These are phyloP conservation scores for Scyliorhinus canicula DNA, from an alignment of 2,797 vertebrate species.

Conservation along the genomic window DNA sequence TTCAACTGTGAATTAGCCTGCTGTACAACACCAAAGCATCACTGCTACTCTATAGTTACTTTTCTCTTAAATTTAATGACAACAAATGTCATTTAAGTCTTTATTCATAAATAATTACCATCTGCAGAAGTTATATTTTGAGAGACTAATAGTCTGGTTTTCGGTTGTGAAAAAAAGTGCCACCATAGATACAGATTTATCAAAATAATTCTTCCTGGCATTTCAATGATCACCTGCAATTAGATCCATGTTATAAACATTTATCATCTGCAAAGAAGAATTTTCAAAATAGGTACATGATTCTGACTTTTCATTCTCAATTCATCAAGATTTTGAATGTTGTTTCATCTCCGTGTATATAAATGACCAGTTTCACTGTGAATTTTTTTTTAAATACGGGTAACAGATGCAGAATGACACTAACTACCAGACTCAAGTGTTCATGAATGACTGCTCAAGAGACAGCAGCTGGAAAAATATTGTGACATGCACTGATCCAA, in stretches of 20 bases:
- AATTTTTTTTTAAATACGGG: not conserved
- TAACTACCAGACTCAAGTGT: slow-evolving; percentile 21
- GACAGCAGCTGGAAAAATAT: not conserved
- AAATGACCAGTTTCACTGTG: slow-evolving; percentile 4
- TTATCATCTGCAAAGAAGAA: not conserved
- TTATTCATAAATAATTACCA: not conserved
- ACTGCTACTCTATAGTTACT: not conserved
- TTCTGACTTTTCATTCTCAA: not conserved
- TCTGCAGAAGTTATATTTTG: not conserved
- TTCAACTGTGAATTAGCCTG: not conserved
- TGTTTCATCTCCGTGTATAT: not conserved
- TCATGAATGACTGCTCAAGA: slow-evolving; percentile 28
- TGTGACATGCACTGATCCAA: slow-evolving; percentile 38
- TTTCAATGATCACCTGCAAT: not conserved
- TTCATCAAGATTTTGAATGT: not conserved
- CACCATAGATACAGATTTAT: not conserved
- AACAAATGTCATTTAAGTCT: not conserved
- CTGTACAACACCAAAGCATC: not conserved
- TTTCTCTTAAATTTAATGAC: not conserved
- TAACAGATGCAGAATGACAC: slow-evolving; percentile 35
- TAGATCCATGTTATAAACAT: not conserved
- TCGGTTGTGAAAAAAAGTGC: not conserved
- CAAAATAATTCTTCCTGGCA: not conserved
- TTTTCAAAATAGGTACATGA: not conserved
- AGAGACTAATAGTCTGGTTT: not conserved